Evolutionary conservation across 2,797 vertebrate genomes (phyloP), one percentile per base, ranked within the genome.

Genomic region (Sarcoramphus papa): DNA sequence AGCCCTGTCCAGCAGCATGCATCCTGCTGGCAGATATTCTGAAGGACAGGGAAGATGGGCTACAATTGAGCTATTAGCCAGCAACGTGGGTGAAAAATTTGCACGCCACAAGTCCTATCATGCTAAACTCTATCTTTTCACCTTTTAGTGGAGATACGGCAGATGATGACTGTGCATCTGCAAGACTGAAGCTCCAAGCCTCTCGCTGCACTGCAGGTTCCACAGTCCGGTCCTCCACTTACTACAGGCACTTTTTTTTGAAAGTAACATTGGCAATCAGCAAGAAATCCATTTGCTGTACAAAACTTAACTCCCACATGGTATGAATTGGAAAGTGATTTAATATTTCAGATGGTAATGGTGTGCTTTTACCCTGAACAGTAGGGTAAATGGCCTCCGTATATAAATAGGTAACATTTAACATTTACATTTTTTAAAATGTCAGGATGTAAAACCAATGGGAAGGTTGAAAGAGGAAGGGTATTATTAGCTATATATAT

Each of bases 261-360:
- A 21, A 70, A 84, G 59, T 45, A 62, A 31, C 33, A 11, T 35
- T 51, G 73, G 31, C 65, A 94, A 62, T 92, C 80, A 48, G 40
- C 3, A 4, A 89, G 89, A 92, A 95, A 88, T 76, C 33, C 47
- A 74, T 86, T 87, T 95, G 21, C 87, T 78, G 57, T 65, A n/a
- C 51, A 56, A 56, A 93, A 73, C 56, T 31, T 47, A 48, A 60
- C 41, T 88, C 89, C 24, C 25, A 40, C 11, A 2, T n/a, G 43
- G 11, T 63, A 47, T 59, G 82, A 91, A 67, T 54, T 54, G 72
- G 64, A 57, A 92, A 74, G 88, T 73, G 47, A 93, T 84, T 95
- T 85, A 89, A 57, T 95, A 88, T 94, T 95, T 93, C 14, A 14
- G 54, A 57, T 91, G 60, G 72, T 80, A 93, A 89, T 87, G 43